Evolutionary conservation across 2,797 vertebrate genomes (phyloP).

Genomic region (Sparidentex hasta): DNA sequence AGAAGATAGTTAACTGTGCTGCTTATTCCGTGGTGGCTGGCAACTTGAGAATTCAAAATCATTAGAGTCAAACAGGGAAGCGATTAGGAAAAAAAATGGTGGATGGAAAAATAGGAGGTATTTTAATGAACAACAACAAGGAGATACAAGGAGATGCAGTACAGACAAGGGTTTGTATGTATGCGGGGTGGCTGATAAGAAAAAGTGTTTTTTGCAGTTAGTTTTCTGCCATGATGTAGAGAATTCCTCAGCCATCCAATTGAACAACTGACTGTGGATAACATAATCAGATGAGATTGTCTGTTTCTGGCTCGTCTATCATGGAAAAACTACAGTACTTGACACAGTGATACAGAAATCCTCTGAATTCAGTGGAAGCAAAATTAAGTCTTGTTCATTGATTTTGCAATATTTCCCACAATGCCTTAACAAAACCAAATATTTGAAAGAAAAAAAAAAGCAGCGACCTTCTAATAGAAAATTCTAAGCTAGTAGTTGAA

Average conservation of each 20-base stretch:
- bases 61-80: constrained; percentile 55
- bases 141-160: constrained; percentile 7
- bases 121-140: constrained; percentile 29
- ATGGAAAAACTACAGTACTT: background rate
- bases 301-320: constrained; percentile 1
- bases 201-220: background rate
- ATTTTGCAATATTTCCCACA: constrained; percentile 11
- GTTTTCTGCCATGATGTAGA: background rate
- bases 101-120: constrained; percentile 27
- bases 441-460: background rate
- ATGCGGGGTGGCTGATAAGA: background rate
- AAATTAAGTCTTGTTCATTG: background rate
- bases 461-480: background rate
- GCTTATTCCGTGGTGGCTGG: constrained; percentile 40
- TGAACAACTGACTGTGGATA: background rate
- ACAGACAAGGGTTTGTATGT: constrained; percentile 3
- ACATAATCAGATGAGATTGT: background rate
- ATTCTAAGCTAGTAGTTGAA: background rate
- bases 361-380: background rate
- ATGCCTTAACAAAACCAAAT: background rate
- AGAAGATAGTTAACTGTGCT: constrained; percentile 56
- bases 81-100: constrained; percentile 32
- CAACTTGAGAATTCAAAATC: constrained; percentile 56
- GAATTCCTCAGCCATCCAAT: background rate
- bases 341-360: constrained; percentile 5